phyloP scores from a whole-genome alignment of 2,888 invertebrate genomes.

The Parnassius apollo region DNA sequence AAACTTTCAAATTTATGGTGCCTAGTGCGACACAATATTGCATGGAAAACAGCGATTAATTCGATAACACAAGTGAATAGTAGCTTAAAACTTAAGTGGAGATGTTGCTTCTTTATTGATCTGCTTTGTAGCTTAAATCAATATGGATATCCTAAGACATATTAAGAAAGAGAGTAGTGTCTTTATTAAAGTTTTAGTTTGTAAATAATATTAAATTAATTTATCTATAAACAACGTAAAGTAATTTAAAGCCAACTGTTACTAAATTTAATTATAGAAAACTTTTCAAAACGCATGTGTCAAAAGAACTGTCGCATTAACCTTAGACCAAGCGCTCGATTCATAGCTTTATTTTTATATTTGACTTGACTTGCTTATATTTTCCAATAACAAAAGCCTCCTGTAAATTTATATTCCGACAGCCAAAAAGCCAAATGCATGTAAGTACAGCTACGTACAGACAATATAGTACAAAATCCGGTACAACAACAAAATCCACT shows the following conservation, averaged over 20 bases:
- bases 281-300: no score
- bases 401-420: not conserved
- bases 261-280: no score
- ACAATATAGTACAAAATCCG: conserved; percentile 61
- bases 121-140: not conserved
- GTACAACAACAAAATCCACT: conserved; percentile 79
- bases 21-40: not conserved
- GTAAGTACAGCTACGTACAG: conserved; percentile 39
- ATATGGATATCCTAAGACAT: no score
- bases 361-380: no score
- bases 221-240: no score
- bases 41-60: not conserved
- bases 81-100: not conserved
- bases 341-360: no score
- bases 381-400: not conserved
- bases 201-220: no score
- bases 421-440: conserved; percentile 17
- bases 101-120: not conserved
- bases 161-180: no score
- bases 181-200: no score
- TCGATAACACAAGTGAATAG: not conserved
- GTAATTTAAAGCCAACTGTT: no score
- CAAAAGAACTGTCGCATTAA: no score
- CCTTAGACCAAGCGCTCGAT: no score
- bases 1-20: conserved; percentile 9